Evolutionary conservation across 2,797 vertebrate species (phyloP), one percentile per base, ranked within the genome.

Genomic region (Cuculus canorus): DNA sequence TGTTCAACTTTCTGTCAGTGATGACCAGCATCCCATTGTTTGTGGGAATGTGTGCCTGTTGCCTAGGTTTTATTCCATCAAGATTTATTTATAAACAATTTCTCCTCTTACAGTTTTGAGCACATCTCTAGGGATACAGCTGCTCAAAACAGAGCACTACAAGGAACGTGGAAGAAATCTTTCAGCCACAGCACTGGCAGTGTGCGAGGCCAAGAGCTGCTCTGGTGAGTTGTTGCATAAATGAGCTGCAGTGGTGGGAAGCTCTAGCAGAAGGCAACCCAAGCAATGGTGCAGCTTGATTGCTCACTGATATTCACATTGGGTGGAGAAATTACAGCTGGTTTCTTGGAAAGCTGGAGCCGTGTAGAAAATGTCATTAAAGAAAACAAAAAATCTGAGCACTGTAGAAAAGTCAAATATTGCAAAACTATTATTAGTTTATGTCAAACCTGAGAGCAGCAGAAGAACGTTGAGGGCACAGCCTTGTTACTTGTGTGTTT

Each of bases 401-500:
- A 24, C 24, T 75, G 78, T 61, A 85, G 85, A 66, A 66, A 95
- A 65, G 71, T 43, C 88, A 48, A 91, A 87, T 22, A 65, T 66
- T 92, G 43, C 24, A 33, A 82, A 88, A 69, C 50, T 97, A 73
- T 96, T 95, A 91, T 91, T 96, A 92, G 63, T 32, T 93, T 24
- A 3, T 78, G 66, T 95, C 71, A 95, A 89, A 61, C 72, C 57
- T 23, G 75, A 24, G 87, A 92, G 87, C 70, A 89, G 60, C 72
- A 68, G 50, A 24, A 78, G 48, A 89, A 63, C 18, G 41, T 48
- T 12, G 21, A 45, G 50, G 53, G 13, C 41, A 65, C 32, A 80
- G 69, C 56, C 72, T 75, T 22, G 65, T 75, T 86, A 75, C 53
- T 68, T 1, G 2, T 24, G 12, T 4, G 1, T 56, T 85, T 76